Base-by-base conservation (phyloP, 2,113 vertebrate genomes). In the Seriola rivoliana region DNA sequence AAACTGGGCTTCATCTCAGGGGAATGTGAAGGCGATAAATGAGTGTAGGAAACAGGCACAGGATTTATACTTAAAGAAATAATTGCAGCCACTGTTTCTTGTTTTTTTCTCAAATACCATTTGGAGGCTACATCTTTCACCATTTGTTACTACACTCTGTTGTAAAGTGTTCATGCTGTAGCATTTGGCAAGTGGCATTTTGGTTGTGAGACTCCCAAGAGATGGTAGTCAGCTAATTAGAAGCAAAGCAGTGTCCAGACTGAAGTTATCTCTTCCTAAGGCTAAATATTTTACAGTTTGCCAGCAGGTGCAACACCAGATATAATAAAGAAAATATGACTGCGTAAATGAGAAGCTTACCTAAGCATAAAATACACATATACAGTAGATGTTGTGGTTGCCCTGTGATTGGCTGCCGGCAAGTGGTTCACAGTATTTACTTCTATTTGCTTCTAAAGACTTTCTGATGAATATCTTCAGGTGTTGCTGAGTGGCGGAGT, bases 401-500 rank as follows among this genome's bases (percentile, higher is more conserved):
- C 63, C 34, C 40, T 9, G 40, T 42, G 40, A 36, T 36, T 36
- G 34, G 9, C 40, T 10, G 40, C 10, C 9, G 10, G 40, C 40
- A 42, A 42, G 40, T 11, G 40, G 40, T 42, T 11, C 40, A 42
- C 10, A 36, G 34, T 36, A 6, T 36, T 36, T 36, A 42, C 40
- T 8, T 8, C 40, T 42, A 42, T 8, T 14, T 25, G 3, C 4
- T 3, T 32, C 3, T 50, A n/a, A 59, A 59, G 16, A 38, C 17
- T 4, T 40, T 78, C 0, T 58, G 1, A 32, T 72, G 23, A 8
- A 5, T 86, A 10, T 71, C 42, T 21, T 38, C 63, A 99, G 98
- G 97, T 99, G 85, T 94, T 99, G 76, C 94, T 99, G 34, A 99
- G 98, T 25, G 98, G 98, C 0, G 98, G 98, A 0, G 98, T 99